Conservation (phyloP, 1,140 invertebrate genomes). For the Brachystomella parvula region DNA sequence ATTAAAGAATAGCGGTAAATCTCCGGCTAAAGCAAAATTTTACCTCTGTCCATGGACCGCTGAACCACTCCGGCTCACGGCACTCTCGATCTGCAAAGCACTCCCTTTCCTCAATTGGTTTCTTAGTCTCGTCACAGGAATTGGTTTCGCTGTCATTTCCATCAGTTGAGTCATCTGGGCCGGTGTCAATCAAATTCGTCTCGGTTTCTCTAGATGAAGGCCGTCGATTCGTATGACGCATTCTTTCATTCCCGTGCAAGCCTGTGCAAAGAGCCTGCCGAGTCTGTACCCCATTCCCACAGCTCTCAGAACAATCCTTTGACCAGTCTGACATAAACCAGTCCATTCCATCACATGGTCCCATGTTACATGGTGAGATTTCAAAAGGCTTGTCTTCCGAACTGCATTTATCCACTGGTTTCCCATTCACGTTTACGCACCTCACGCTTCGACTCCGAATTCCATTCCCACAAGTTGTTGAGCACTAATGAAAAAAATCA, state of each 20-base stretch:
- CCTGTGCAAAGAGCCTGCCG: slow-evolving; percentile 55
- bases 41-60: slow-evolving; percentile 58
- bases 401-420: slow-evolving; percentile 40
- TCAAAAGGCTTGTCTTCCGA: slow-evolving; percentile 39
- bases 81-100: slow-evolving; percentile 57
- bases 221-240: not conserved
- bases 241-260: slow-evolving; percentile 39
- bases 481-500: slow-evolving; percentile 43
- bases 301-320: slow-evolving; percentile 46
- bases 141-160: slow-evolving; percentile 4
- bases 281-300: slow-evolving; percentile 56
- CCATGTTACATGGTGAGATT: slow-evolving; percentile 48
- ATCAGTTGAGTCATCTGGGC: slow-evolving; percentile 39
- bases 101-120: slow-evolving; percentile 51
- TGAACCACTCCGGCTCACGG: slow-evolving; percentile 56
- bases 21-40: not conserved
- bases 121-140: slow-evolving; percentile 47
- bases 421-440: slow-evolving; percentile 41
- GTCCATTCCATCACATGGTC: slow-evolving; percentile 35
- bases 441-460: slow-evolving; percentile 44
- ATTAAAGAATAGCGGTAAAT: not conserved
- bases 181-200: slow-evolving; percentile 38
- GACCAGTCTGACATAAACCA: slow-evolving; percentile 36
- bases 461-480: slow-evolving; percentile 48
- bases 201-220: slow-evolving; percentile 15